These are phyloP conservation scores for Ciconia nigra DNA, from an alignment of 2,797 vertebrate species.

Conservation along the genomic window DNA sequence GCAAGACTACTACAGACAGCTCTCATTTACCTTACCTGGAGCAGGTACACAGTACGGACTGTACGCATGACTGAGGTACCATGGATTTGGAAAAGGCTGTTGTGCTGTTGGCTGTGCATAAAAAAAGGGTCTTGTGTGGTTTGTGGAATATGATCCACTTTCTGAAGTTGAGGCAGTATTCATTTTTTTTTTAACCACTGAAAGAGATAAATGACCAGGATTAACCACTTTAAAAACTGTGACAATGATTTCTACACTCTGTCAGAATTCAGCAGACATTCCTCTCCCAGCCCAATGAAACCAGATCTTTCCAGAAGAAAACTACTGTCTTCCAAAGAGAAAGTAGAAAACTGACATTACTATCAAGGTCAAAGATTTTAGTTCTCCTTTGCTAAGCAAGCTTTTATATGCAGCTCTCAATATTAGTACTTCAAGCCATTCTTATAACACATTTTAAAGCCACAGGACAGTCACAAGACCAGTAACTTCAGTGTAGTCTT, in stretches of 20 bases:
- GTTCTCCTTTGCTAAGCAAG: not conserved
- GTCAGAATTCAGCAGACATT: not conserved
- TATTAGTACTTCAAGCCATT: not conserved
- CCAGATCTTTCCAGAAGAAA: not conserved
- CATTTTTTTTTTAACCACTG: constrained; percentile 27
- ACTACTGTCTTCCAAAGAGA: not conserved
- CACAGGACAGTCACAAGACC: not conserved
- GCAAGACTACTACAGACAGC: not conserved
- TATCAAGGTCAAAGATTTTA: not conserved
- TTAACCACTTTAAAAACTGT: not conserved
- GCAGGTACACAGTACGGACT: constrained; percentile 44
- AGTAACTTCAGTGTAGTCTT: not conserved
- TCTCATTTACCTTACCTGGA: constrained; percentile 41
- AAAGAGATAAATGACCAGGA: not conserved
- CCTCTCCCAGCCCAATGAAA: not conserved
- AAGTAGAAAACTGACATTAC: not conserved
- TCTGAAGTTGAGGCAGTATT: constrained; percentile 36
- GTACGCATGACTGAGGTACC: constrained; percentile 50
- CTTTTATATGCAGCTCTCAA: not conserved
- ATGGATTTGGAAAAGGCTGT: constrained; percentile 50
- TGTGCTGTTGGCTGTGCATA: constrained; percentile 50
- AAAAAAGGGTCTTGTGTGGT: constrained; percentile 54
- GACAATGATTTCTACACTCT: not conserved
- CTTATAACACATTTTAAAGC: not conserved
- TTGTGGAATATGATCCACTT: constrained; percentile 55